Base-by-base conservation (phyloP, 2,113 vertebrate genomes). In the Siphamia tubifer region DNA sequence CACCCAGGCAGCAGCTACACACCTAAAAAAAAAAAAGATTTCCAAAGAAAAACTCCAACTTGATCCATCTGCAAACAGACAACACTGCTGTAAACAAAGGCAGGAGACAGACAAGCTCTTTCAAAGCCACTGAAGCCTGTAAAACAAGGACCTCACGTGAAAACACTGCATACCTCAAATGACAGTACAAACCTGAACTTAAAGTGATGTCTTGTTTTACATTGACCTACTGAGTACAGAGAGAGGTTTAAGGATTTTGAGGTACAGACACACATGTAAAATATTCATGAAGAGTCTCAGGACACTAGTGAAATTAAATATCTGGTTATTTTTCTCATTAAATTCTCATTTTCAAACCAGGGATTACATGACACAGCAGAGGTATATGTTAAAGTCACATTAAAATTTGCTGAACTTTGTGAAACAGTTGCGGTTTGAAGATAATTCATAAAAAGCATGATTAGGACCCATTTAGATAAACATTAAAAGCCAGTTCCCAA, bases 1-100 rank as follows among this genome's bases (percentile, higher is more conserved):
- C 86, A 89, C 89, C 84, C 88, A 88, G 13, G 78, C 68, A 49
- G 78, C 63, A 42, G 62, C 48, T n/a, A 9, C 24, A 53, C 20
- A 30, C 56, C 62, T n/a, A n/a, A n/a, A n/a, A n/a, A n/a, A n/a
- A n/a, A n/a, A 52, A n/a, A n/a, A n/a, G n/a, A n/a, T n/a, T n/a
- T n/a, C n/a, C 81, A 75, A 62, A 65, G n/a, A 36, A 54, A 65
- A 7, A 13, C 23, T 49, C 56, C 5, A 65, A 15, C 23, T 51
- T 19, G 60, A 77, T 80, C 45, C 8, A 10, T 72, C 21, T 28
- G 74, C 30, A 71, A 73, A 74, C 54, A 76, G 30, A 49, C 20
- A 43, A 40, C 31, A 30, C 30, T 16, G 5, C 28, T 68, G 43
- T 68, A 78, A 73, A 76, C 64, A 76, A 48, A 81, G 66, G 39